Conservation (phyloP, 2,888 invertebrate species). For the Hyposoter didymator region DNA sequence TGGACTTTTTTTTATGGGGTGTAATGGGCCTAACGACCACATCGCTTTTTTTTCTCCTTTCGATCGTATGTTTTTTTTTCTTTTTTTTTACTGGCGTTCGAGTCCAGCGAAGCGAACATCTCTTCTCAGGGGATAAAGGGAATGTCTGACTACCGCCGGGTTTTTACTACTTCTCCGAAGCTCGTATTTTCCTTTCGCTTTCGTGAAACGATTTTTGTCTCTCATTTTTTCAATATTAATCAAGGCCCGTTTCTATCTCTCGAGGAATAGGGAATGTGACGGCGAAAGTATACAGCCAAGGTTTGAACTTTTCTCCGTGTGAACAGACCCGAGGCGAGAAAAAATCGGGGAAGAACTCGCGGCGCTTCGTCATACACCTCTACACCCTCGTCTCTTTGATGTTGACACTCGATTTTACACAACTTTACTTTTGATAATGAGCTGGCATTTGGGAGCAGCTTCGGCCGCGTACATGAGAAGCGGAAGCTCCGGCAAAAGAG, state of each 20-base stretch:
- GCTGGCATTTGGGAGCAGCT: slow-evolving; percentile 30
- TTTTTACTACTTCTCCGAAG: slow-evolving; percentile 24
- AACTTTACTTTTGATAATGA: slow-evolving; percentile 49
- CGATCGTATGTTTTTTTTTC: background rate
- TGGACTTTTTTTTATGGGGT: background rate
- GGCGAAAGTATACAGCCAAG: background rate
- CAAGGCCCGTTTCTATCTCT: background rate
- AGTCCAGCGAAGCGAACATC: background rate
- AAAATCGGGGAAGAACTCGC: background rate
- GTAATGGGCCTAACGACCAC: background rate
- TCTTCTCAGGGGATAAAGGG: slow-evolving; percentile 1
- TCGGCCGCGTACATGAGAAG: slow-evolving; percentile 14
- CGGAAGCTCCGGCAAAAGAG: slow-evolving; percentile 33
- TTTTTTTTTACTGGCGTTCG: background rate
- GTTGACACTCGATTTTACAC: slow-evolving; percentile 47
- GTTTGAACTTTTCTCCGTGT: slow-evolving; percentile 3
- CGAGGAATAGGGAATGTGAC: slow-evolving; percentile 4
- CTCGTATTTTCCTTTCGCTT: background rate
- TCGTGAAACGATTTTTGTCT: background rate
- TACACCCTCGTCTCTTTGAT: slow-evolving; percentile 28
- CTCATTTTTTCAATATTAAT: slow-evolving; percentile 17
- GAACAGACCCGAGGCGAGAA: slow-evolving; percentile 10
- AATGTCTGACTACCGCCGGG: slow-evolving; percentile 24
- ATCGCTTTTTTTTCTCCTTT: background rate
- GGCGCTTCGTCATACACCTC: slow-evolving; percentile 6